Percentiles rank a stretch among this genome's conserved stretches.
phyloP scores from a whole-genome alignment of 2,113 vertebrate species.

The Urocolius indicus region DNA sequence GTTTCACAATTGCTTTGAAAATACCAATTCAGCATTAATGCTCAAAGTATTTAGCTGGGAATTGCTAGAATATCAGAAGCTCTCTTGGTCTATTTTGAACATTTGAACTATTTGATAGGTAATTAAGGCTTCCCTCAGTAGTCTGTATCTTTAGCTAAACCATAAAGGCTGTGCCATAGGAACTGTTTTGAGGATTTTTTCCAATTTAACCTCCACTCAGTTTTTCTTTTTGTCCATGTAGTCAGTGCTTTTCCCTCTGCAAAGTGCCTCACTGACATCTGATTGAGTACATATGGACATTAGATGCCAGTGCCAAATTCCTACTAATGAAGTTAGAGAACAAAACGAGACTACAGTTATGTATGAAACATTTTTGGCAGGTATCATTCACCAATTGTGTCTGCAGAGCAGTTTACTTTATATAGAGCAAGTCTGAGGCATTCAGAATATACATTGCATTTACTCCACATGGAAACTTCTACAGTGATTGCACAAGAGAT shows the following conservation, averaged over 20 bases:
- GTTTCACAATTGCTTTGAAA: neutral
- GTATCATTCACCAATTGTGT: neutral
- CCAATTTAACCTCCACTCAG: neutral
- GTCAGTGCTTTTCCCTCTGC: neutral
- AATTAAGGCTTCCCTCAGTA: neutral
- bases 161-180: neutral
- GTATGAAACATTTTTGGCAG: neutral
- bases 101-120: neutral
- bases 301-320: neutral
- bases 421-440: neutral
- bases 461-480: neutral
- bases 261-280: neutral
- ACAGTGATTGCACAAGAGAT: neutral
- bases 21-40: neutral
- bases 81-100: neutral
- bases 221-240: neutral
- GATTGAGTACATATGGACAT: neutral
- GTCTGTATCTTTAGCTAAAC: neutral
- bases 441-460: neutral
- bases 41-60: neutral
- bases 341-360: neutral
- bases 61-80: neutral
- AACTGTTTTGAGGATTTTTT: neutral
- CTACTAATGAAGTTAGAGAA: neutral
- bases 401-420: neutral